Evolutionary conservation across 2,113 vertebrate genomes (phyloP).

Genomic region (Odobenus rosmarus): DNA sequence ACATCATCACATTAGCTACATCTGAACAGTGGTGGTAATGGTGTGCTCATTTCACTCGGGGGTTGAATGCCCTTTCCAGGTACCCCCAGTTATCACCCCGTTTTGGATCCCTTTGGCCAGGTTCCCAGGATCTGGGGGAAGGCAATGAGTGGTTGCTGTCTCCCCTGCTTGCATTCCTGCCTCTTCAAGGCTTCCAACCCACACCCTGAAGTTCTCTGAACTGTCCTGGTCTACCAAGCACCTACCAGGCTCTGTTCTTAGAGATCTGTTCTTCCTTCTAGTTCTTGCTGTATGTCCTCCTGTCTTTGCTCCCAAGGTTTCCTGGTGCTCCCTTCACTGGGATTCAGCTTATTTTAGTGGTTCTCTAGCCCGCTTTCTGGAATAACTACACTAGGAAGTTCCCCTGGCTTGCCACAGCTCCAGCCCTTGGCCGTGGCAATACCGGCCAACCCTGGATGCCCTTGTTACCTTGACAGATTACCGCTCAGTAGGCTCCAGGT

Average conservation of each 20-base stretch:
- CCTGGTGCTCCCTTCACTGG: not conserved
- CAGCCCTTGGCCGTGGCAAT: not conserved
- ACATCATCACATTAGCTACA: not conserved
- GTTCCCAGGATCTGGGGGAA: not conserved
- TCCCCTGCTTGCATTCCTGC: no score
- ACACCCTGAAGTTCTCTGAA: no score
- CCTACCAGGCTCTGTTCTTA: not conserved
- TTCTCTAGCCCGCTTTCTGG: not conserved
- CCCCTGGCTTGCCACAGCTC: not conserved
- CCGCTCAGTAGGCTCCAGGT: not conserved
- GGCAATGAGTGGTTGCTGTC: fast-evolving
- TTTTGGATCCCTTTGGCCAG: no score
- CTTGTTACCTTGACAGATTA: not conserved
- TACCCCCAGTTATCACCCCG: no score
- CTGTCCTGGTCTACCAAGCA: no score
- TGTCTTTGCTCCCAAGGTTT: not conserved
- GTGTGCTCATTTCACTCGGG: not conserved
- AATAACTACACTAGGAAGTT: not conserved
- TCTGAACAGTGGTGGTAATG: not conserved
- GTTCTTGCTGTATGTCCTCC: not conserved
- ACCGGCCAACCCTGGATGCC: not conserved
- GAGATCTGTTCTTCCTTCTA: not conserved
- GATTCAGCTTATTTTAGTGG: not conserved
- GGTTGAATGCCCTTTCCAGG: not conserved
- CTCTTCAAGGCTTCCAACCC: not conserved